Evolutionary conservation across 92 coral and sea anemone genomes (phyloP), one percentile per base, ranked within the genome.

Genomic region (Virgularia gustaviana): DNA sequence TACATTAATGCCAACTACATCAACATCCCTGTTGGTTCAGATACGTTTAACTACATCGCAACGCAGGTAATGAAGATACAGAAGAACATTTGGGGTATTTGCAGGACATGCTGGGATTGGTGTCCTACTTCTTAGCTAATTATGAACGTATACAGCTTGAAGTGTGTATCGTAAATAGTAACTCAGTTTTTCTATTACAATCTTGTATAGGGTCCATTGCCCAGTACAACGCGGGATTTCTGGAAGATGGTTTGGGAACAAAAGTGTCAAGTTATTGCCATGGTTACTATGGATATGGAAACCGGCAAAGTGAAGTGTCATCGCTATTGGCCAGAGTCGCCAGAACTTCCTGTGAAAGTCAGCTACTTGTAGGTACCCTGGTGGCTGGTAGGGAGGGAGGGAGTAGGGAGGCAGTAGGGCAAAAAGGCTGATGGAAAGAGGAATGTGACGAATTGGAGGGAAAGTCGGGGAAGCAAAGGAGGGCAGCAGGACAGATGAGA

Each of bases 161-260:
- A 15, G 62, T 55, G 9, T 15, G 62, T 55, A 20, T 55, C 2
- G 42, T 6, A 6, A 35, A 2, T 16, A 59, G 4, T 7, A 20
- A 13, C 39, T 24, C n/a, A 18, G 11, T 3, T 27, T 20, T 61
- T 27, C 44, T 7, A 3, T 20, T 2, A 12, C 45, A 4, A 18
- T 31, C 16, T 20, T 2, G 65, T 57, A 28, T 66, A 90, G 96
- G 97, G 97, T 13, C 97, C 97, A 11, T 76, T 91, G 63, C 97
- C 92, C 6, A 86, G 59, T 39, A 91, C 97, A 15, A 84, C 85
- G 35, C 65, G 67, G 39, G 92, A 91, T 72, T 91, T 91, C 83
- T 91, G 97, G 97, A 86, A 87, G 66, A 91, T 91, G 97, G 81
- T 91, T 37, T 91, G 97, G 97, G 97, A 91, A 49, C 97, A 91